A percentile compares a stretch with the other conserved stretches of the same genome.
Conservation (phyloP, 2,888 invertebrate genomes). For the Amblyteles armatorius region DNA sequence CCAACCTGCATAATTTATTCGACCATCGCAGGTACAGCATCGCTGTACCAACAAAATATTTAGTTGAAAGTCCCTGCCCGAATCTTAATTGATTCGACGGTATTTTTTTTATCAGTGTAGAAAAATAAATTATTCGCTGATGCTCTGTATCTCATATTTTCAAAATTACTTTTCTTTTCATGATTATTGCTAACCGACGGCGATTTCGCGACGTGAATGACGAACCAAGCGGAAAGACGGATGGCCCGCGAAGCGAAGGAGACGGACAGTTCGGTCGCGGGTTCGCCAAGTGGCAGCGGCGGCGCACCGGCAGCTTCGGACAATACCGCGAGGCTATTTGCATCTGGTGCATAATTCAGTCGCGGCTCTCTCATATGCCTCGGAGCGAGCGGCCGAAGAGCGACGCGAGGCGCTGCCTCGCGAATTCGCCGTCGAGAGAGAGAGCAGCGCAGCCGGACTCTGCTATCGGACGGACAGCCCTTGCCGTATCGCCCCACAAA, state of each 20-base stretch:
- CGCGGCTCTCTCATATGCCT: conserved; percentile 75
- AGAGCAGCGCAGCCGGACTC: background rate
- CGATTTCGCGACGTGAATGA: conserved; percentile 79
- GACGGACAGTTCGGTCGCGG: conserved; percentile 63
- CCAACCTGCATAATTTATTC: background rate
- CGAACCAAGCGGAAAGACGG: conserved; percentile 79
- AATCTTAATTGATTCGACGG: too few species aligned
- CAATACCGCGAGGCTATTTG: conserved; percentile 79
- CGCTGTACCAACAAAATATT: too few species aligned
- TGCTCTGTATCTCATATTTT: background rate
- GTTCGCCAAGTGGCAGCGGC: background rate
- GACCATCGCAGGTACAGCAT: too few species aligned
- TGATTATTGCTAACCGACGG: conserved; percentile 34
- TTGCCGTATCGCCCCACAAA: background rate
- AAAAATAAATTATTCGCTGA: background rate
- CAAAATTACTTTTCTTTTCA: background rate
- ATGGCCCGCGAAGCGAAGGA: conserved; percentile 71
- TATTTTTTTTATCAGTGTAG: too few species aligned
- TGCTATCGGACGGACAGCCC: conserved; percentile 1
- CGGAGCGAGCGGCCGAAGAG: conserved; percentile 57
- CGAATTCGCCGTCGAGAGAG: conserved; percentile 43
- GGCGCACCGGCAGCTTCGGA: conserved; percentile 68
- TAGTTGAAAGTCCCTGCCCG: too few species aligned
- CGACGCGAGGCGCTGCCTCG: conserved; percentile 8
- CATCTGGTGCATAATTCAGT: conserved; percentile 83